These are phyloP conservation scores for Drosophila percnosoma DNA, from an alignment of 2,888 invertebrate genomes.

Conservation along the genomic window DNA sequence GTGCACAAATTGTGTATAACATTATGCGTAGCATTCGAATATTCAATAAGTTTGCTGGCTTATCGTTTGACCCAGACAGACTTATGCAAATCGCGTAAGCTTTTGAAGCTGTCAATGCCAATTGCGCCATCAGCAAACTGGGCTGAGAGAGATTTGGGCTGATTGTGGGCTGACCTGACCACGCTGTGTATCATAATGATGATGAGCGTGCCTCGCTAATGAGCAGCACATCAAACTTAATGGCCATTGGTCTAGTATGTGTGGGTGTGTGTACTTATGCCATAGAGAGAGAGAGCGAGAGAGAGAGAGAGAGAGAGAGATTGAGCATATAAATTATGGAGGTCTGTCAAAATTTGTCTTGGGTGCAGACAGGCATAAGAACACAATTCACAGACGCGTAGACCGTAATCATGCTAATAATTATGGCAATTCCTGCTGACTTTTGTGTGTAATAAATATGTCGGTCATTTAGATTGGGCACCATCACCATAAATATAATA, in stretches of 20 bases:
- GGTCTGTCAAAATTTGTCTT: slow-evolving; percentile 57
- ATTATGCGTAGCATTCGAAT: slow-evolving; percentile 6
- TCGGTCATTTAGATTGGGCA: slow-evolving; percentile 44
- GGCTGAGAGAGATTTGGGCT: background rate
- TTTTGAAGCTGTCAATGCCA: slow-evolving; percentile 46
- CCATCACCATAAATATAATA: slow-evolving; percentile 55
- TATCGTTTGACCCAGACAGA: slow-evolving; percentile 33
- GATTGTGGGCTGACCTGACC: slow-evolving; percentile 32
- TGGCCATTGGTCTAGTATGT: slow-evolving; percentile 42
- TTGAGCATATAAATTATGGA: slow-evolving; percentile 52
- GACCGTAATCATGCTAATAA: slow-evolving; percentile 68
- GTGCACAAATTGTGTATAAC: slow-evolving; percentile 46
- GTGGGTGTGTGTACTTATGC: slow-evolving; percentile 12
- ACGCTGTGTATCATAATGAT: slow-evolving; percentile 61
- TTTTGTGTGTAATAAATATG: slow-evolving; percentile 68
- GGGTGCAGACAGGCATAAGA: slow-evolving; percentile 66
- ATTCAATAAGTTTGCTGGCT: slow-evolving; percentile 32
- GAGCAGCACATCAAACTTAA: slow-evolving; percentile 62
- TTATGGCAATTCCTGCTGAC: slow-evolving; percentile 70
- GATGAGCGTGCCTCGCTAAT: slow-evolving; percentile 67
- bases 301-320: background rate
- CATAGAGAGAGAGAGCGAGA: background rate
- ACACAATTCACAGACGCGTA: slow-evolving; percentile 43
- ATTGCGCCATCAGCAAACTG: slow-evolving; percentile 13
- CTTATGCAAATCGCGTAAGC: slow-evolving; percentile 70